phyloP scores from a whole-genome alignment of 2,797 vertebrate genomes.

The Smutsia gigantea region DNA sequence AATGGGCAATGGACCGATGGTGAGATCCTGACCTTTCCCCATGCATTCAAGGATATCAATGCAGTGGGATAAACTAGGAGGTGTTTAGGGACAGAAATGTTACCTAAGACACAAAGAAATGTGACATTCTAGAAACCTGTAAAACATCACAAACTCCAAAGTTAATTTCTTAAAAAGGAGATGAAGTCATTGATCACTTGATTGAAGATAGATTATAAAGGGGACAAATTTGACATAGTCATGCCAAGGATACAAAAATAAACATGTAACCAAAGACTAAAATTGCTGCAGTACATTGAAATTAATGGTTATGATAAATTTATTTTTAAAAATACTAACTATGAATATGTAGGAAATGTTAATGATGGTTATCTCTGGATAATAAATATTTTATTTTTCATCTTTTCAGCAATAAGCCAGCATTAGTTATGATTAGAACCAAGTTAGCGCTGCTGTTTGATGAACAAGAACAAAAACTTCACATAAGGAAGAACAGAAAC shows the following conservation, averaged over 20 bases:
- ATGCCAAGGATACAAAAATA: not conserved
- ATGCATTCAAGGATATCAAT: not conserved
- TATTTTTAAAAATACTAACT: constrained; percentile 16
- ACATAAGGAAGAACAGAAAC: not conserved
- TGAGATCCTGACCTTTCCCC: not conserved
- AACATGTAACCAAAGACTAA: constrained; percentile 24
- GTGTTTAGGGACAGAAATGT: not conserved
- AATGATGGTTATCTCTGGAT: not conserved
- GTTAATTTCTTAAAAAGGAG: constrained; percentile 1
- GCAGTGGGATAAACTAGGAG: not conserved
- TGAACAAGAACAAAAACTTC: constrained; percentile 3
- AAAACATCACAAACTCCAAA: not conserved
- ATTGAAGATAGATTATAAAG: not conserved
- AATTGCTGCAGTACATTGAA: not conserved
- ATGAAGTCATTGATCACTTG: not conserved
- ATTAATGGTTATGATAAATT: not conserved
- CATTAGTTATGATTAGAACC: not conserved
- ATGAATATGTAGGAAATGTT: not conserved
- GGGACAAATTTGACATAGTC: not conserved
- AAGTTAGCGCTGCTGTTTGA: constrained; percentile 16
- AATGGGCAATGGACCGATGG: not conserved
- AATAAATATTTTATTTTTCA: constrained; percentile 32
- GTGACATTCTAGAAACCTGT: not conserved
- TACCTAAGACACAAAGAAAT: not conserved
- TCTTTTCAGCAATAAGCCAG: not conserved